Conservation (phyloP, 2,888 invertebrate species). For the Alitta virens region DNA sequence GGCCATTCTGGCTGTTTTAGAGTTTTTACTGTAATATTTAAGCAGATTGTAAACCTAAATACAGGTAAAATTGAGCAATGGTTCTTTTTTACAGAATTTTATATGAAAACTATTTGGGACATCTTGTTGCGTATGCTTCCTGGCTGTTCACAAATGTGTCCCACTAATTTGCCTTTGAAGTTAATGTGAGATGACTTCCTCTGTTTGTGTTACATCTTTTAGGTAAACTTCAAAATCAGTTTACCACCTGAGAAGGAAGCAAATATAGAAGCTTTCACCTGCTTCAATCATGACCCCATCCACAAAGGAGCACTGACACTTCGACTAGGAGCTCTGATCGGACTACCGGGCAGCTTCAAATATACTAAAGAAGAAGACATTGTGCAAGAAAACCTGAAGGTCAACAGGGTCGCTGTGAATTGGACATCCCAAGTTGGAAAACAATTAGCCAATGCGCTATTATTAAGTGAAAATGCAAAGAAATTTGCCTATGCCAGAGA, state of each 20-base stretch:
- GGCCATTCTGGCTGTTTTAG: too few species aligned
- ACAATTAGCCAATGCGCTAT: conserved; percentile 66
- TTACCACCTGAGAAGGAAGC: conserved; percentile 15
- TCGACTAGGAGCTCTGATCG: conserved; percentile 68
- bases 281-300: conserved; percentile 60
- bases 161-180: too few species aligned
- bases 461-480: conserved; percentile 76
- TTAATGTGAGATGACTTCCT: too few species aligned
- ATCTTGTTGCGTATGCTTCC: too few species aligned
- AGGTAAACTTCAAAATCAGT: conserved; percentile 5
- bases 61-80: too few species aligned
- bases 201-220: neutral
- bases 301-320: conserved; percentile 65
- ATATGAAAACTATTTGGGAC: too few species aligned
- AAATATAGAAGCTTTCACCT: conserved; percentile 19
- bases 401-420: conserved; percentile 62
- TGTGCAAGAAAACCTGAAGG: conserved; percentile 62
- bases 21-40: too few species aligned
- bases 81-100: too few species aligned
- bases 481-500: conserved; percentile 78
- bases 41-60: too few species aligned
- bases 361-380: conserved; percentile 64
- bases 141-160: too few species aligned
- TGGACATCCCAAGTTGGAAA: conserved; percentile 68
- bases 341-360: conserved; percentile 72